Percentiles rank a stretch among this genome's conserved stretches.
phyloP scores from a whole-genome alignment of 2,888 invertebrate genomes.

The Nycteola revayana region DNA sequence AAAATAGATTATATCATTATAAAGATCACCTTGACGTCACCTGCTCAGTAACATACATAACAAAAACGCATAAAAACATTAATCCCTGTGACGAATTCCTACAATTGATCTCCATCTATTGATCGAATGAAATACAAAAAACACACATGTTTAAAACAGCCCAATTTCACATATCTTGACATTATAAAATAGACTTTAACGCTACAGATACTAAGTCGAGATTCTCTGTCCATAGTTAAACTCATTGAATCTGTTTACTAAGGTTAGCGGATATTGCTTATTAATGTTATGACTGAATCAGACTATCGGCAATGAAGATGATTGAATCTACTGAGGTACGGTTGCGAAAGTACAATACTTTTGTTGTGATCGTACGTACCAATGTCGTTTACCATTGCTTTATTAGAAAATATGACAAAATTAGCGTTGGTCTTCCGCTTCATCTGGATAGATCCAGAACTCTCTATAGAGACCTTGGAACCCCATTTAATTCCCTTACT shows the following conservation, averaged over 20 bases:
- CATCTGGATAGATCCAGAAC: too few relatives aligned
- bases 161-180: not conserved
- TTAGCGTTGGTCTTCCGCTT: too few relatives aligned
- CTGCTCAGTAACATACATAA: constrained; percentile 21
- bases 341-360: constrained; percentile 7
- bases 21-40: constrained; percentile 28
- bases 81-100: constrained; percentile 55
- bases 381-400: too few relatives aligned
- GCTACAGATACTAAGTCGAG: not conserved
- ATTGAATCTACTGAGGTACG: constrained; percentile 47
- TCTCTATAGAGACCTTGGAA: too few relatives aligned
- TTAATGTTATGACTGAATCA: constrained; percentile 69
- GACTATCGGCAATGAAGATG: constrained; percentile 70
- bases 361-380: constrained; percentile 11
- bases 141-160: constrained; percentile 2
- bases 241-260: constrained; percentile 64
- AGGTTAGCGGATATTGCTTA: constrained; percentile 75
- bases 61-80: constrained; percentile 30
- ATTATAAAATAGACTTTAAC: not conserved
- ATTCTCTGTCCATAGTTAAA: constrained; percentile 26
- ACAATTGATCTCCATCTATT: constrained; percentile 67
- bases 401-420: too few relatives aligned
- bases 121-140: constrained; percentile 52
- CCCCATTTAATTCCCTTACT: too few relatives aligned
- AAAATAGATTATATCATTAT: constrained; percentile 28